Evolutionary conservation across 2,888 invertebrate species (phyloP).

Genomic region (Sialis lutaria): DNA sequence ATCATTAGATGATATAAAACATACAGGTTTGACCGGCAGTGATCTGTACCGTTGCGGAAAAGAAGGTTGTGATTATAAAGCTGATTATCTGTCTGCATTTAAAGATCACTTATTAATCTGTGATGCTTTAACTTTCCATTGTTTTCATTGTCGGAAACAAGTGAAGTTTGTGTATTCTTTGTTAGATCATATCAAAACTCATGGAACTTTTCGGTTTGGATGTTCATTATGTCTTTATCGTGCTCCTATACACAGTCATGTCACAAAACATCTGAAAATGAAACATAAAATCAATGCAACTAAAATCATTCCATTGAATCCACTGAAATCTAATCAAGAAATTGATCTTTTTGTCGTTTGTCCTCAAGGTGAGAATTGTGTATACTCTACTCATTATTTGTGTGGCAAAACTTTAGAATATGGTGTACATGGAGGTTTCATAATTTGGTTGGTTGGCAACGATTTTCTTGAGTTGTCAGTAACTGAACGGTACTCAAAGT

Average conservation of each 20-base stretch:
- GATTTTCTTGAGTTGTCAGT: too few relatives aligned
- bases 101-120: slow-evolving; percentile 26
- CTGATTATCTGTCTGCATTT: slow-evolving; percentile 20
- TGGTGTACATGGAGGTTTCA: too few relatives aligned
- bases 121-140: slow-evolving; percentile 23
- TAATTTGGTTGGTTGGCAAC: too few relatives aligned
- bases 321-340: slow-evolving; percentile 26
- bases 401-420: too few relatives aligned
- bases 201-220: slow-evolving; percentile 36
- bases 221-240: slow-evolving; percentile 37
- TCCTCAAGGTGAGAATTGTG: slow-evolving; percentile 13
- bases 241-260: slow-evolving; percentile 15
- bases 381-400: too few relatives aligned
- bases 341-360: slow-evolving; percentile 30
- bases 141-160: slow-evolving; percentile 30
- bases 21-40: slow-evolving; percentile 23
- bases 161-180: slow-evolving; percentile 28
- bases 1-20: slow-evolving; percentile 19
- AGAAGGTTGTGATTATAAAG: slow-evolving; percentile 23
- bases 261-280: slow-evolving; percentile 30
- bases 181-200: slow-evolving; percentile 37
- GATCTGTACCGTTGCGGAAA: slow-evolving; percentile 34
- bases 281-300: slow-evolving; percentile 29
- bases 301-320: slow-evolving; percentile 27
- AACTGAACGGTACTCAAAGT: too few relatives aligned